Evolutionary conservation across 2,797 vertebrate genomes (phyloP), one percentile per base, ranked within the genome.

Genomic region (Psittacula derbiana): DNA sequence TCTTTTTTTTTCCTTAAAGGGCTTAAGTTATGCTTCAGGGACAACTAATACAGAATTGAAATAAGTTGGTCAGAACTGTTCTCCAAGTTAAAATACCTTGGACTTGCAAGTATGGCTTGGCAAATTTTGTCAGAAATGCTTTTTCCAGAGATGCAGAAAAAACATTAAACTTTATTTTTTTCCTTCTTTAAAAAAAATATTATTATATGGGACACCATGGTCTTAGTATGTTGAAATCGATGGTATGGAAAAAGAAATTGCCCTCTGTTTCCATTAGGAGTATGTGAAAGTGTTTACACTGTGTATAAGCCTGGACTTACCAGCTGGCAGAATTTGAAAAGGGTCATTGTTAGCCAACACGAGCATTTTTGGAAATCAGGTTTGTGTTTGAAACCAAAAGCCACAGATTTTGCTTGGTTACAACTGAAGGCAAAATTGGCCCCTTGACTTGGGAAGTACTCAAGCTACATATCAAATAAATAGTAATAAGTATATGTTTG

Each of bases 71-170:
- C 69, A 70, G 55, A 92, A 12, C 24, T 33, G 40, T 83, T 90
- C 61, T 84, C 60, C 57, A 85, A 57, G 60, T 91, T 84, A 88
- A 90, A 92, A 69, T 83, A 47, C 44, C 80, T 91, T 81, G 58
- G 33, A 91, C 76, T 75, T 84, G 62, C 70, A 91, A 86, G 92
- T 84, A 96, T 91, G 44, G 6, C 62, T 96, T 90, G 92, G 91
- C 80, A 86, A 64, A 62, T 84, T 91, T 88, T 75, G 93, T 38
- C 70, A 90, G 76, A 88, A 95, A 88, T 91, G 47, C 13, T 76
- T 94, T 94, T 96, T 94, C 85, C 94, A 96, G 80, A 88, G 82
- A 88, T 70, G 23, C 53, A 88, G 81, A 93, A 86, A 83, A 86
- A 93, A 81, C 33, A 62, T 17, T 81, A 33, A 69, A 16, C 20